phyloP scores from a whole-genome alignment of 2,888 invertebrate genomes.

The Lordiphosa andalusiaca region DNA sequence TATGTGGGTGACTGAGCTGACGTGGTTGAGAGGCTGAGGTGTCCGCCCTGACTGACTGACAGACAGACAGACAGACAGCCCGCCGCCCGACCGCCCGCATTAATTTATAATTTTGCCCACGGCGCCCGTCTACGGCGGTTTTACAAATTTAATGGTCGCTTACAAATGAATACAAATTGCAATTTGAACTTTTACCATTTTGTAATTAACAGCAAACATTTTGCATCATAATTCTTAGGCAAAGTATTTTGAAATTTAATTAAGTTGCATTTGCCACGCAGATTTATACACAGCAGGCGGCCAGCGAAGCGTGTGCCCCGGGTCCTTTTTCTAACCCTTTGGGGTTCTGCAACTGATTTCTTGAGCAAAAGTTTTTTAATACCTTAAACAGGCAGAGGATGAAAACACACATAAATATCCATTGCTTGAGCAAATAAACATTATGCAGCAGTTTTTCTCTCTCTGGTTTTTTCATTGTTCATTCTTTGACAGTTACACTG shows the following conservation, averaged over 20 bases:
- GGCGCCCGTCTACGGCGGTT: constrained; percentile 25
- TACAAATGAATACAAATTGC: constrained; percentile 74
- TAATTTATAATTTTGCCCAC: constrained; percentile 65
- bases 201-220: constrained; percentile 70
- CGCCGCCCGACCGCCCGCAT: constrained; percentile 47
- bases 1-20: constrained; percentile 55
- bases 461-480: no score
- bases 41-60: constrained; percentile 57
- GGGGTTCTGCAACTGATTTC: constrained; percentile 28
- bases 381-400: constrained; percentile 34
- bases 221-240: constrained; percentile 64
- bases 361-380: constrained; percentile 65
- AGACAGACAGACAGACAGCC: constrained; percentile 41
- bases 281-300: constrained; percentile 59
- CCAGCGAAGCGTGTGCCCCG: not conserved
- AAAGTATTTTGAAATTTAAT: constrained; percentile 73
- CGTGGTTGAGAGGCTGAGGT: constrained; percentile 41
- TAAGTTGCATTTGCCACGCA: constrained; percentile 75
- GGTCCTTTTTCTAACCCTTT: constrained; percentile 51
- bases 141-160: constrained; percentile 60
- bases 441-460: constrained; percentile 64
- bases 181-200: constrained; percentile 72
- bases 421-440: constrained; percentile 63
- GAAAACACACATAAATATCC: constrained; percentile 56
- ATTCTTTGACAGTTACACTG: constrained; percentile 21